Evolutionary conservation across 1,140 invertebrate genomes (phyloP).

Genomic region (Prorops nasuta): DNA sequence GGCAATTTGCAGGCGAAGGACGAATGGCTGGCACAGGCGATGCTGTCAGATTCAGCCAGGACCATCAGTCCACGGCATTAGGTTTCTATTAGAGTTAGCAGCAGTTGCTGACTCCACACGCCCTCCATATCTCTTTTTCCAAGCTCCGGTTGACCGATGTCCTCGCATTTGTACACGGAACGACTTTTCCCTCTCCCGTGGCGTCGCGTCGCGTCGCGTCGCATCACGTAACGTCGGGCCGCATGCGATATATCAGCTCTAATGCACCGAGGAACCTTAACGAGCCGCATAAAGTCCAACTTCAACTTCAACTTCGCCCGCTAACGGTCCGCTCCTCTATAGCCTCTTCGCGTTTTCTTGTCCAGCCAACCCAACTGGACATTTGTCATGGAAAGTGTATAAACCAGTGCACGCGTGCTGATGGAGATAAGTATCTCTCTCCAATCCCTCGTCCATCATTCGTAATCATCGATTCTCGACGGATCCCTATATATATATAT

Average conservation of each 20-base stretch:
- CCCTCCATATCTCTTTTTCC: background rate
- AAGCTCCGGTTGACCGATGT: background rate
- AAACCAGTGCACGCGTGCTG: no score
- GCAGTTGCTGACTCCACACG: background rate
- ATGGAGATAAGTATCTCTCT: constrained; percentile 2
- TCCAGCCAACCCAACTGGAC: no score
- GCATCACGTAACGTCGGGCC: background rate
- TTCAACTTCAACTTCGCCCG: no score
- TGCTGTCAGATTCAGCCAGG: constrained; percentile 9
- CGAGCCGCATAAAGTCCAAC: background rate
- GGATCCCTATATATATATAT: no score
- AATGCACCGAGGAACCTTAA: background rate
- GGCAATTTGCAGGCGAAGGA: constrained; percentile 8
- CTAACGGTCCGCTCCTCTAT: no score
- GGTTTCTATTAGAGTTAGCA: constrained; percentile 17
- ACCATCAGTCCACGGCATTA: constrained; percentile 20
- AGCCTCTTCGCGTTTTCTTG: no score
- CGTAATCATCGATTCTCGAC: no score
- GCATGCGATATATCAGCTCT: background rate
- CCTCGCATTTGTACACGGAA: background rate
- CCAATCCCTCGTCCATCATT: no score
- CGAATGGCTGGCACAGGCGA: background rate
- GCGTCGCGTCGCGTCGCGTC: background rate
- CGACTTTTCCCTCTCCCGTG: background rate
- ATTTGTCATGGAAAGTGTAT: no score